A percentile compares a stretch with the other conserved stretches of the same genome.
phyloP scores from a whole-genome alignment of 2,113 vertebrate species.

The Vulpes ferrilata region DNA sequence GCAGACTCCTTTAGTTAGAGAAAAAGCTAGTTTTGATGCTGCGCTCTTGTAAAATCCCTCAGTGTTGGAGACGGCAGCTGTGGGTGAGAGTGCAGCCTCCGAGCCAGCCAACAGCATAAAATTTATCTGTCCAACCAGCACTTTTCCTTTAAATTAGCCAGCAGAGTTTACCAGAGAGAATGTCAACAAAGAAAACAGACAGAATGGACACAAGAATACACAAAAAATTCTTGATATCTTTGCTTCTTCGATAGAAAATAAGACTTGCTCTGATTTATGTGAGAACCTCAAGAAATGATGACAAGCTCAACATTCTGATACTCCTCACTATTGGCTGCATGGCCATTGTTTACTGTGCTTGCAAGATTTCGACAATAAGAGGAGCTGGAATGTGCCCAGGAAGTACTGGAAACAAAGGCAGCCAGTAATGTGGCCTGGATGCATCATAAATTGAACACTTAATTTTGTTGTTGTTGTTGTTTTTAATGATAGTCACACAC shows the following conservation, averaged over 20 bases:
- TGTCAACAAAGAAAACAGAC: conserved; percentile 83
- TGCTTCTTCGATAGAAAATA: conserved; percentile 86
- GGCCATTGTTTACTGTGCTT: conserved; percentile 84
- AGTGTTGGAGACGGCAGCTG: conserved; percentile 43
- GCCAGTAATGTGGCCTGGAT: conserved; percentile 84
- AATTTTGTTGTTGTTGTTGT: conserved; percentile 73
- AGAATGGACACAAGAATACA: conserved; percentile 82
- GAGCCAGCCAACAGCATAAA: conserved; percentile 71
- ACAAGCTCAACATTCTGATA: conserved; percentile 83
- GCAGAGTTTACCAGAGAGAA: conserved; percentile 78
- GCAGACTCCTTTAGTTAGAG: conserved; percentile 72
- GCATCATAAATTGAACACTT: conserved; percentile 80
- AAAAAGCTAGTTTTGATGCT: conserved; percentile 57
- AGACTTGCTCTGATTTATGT: conserved; percentile 76
- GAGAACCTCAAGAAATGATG: conserved; percentile 78
- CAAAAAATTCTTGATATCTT: conserved; percentile 86
- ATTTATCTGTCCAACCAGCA: conserved; percentile 55
- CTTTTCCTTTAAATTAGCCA: conserved; percentile 82
- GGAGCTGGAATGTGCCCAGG: conserved; percentile 87
- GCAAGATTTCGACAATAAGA: conserved; percentile 85
- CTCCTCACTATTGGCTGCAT: conserved; percentile 82
- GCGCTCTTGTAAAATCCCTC: conserved; percentile 66
- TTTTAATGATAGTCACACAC: too few species aligned
- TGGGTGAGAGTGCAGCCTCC: background rate
- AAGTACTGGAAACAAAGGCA: conserved; percentile 87